phyloP scores from a whole-genome alignment of 37 sponge, comb jelly and placozoan species.

The Beroe forskalii region DNA sequence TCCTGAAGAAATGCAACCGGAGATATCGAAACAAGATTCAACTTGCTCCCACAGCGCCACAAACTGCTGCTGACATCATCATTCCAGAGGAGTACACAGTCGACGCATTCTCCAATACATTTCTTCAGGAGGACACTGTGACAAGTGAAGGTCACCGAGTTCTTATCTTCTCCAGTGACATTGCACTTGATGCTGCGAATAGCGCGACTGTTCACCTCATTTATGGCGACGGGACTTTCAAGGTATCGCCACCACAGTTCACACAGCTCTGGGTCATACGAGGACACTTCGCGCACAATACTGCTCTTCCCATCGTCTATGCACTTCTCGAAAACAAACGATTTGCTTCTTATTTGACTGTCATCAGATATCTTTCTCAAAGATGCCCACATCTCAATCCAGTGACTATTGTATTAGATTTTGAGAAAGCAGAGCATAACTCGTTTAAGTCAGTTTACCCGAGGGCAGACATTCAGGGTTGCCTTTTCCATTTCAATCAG shows the following conservation, averaged over 20 bases:
- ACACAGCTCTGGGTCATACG: not conserved
- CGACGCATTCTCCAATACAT: not conserved
- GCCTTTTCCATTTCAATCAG: not conserved
- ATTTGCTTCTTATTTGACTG: too few species aligned
- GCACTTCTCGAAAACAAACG: too few species aligned
- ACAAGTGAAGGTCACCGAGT: not conserved
- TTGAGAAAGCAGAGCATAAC: too few species aligned
- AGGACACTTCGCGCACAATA: too few species aligned
- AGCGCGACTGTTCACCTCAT: not conserved
- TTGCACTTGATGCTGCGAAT: not conserved
- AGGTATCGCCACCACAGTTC: not conserved
- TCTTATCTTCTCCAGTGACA: not conserved
- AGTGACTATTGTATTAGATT: too few species aligned
- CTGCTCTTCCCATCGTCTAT: too few species aligned
- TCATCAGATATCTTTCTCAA: too few species aligned
- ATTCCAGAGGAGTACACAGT: not conserved
- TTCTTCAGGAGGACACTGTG: not conserved
- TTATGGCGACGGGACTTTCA: constrained; percentile 1
- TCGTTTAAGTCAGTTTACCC: too few species aligned
- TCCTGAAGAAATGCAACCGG: not conserved
- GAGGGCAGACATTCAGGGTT: not conserved
- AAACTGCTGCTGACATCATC: not conserved
- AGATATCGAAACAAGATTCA: not conserved
- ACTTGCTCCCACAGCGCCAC: not conserved
- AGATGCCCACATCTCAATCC: too few species aligned